A percentile compares a stretch with the other conserved stretches of the same genome.
These are phyloP conservation scores for Sapajus apella DNA, from an alignment of 2,113 vertebrate genomes.

Conservation along the genomic window DNA sequence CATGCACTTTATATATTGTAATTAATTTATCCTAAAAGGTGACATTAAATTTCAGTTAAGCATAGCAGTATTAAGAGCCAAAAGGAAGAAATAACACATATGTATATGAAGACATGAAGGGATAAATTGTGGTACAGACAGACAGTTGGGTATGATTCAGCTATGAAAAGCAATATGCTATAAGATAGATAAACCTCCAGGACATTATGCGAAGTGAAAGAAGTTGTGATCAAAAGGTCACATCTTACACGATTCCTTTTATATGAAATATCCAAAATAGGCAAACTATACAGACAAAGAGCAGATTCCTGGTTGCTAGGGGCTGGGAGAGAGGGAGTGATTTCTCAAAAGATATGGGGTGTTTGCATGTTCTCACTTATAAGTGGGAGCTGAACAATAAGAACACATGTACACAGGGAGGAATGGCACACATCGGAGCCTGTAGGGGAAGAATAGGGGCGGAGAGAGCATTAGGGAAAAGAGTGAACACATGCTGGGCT, in stretches of 20 bases:
- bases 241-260: neutral
- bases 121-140: neutral
- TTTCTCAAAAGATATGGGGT: neutral
- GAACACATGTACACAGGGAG: too few species aligned
- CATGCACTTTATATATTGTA: neutral
- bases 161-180: neutral
- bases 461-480: too few species aligned
- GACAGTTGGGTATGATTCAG: neutral
- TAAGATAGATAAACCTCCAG: neutral
- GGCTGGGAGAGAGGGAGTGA: neutral
- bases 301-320: neutral
- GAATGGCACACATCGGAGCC: too few species aligned
- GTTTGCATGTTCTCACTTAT: neutral
- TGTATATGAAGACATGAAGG: neutral
- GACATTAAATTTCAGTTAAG: neutral
- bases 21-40: neutral
- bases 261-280: neutral
- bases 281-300: neutral
- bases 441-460: too few species aligned
- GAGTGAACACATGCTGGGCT: too few species aligned
- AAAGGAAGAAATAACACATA: neutral
- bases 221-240: neutral
- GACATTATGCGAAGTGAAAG: neutral
- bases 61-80: neutral
- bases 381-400: too few species aligned